Base-by-base conservation (phyloP, 2,888 invertebrate species). In the Andrena praecox region DNA sequence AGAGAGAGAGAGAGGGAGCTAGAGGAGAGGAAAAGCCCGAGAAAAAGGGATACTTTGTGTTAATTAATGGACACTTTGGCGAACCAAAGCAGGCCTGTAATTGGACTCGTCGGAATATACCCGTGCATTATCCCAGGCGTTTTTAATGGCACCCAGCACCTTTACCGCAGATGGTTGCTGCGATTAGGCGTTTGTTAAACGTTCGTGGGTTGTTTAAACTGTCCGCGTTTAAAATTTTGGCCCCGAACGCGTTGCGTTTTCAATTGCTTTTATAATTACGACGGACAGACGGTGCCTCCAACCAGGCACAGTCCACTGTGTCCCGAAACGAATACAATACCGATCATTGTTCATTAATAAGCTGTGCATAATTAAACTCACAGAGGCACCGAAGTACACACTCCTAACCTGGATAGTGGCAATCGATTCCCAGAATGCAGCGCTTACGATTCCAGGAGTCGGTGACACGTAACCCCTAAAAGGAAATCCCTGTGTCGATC, bases 51-150 rank as follows among this genome's bases (percentile, higher is more conserved):
- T 69, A 77, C 54, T 82, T 77, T 67, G 73, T 69, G 66, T 73
- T 76, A 85, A 85, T 80, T 85, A 78, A 75, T 77, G 71, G 62
- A n/a, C 16, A 62, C 66, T 64, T 70, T 60, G 50, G 52, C 31
- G 35, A 80, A 77, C 68, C 27, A 78, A 78, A 63, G 76, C 29
- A 16, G 16, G 62, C 66, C 48, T 60, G 68, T 68, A 79, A 85
- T 81, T 81, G 68, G 27, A 27, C 50, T 73, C 52, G 78, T 73
- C 64, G 68, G 63, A 68, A 56, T 67, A 31, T 20, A 24, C 27
- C 56, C 48, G 48, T 6, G 16, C 31, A 62, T 74, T 27, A 48
- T 27, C 20, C 29, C 2, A 6, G 16, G 24, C 1, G 0, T 48
- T 68, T 73, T 56, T 42, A 48, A 35, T 48, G 20, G 2, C 29